Conservation (phyloP, 1,140 invertebrate genomes). For the Ceratosolen solmsi region DNA sequence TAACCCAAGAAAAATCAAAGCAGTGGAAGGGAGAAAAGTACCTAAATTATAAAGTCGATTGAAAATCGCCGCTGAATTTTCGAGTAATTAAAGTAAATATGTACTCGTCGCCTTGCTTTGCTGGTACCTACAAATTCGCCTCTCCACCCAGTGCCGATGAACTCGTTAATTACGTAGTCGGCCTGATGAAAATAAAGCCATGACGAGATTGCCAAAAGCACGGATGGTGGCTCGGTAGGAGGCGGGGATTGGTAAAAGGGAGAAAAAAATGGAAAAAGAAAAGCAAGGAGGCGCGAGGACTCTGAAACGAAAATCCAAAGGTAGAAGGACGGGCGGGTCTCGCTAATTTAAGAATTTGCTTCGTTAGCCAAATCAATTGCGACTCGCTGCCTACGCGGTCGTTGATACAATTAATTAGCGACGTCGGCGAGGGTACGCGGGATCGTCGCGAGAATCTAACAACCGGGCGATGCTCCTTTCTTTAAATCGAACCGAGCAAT, state of each 20-base stretch:
- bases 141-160: background rate
- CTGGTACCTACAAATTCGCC: background rate
- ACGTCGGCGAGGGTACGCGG: constrained; percentile 3
- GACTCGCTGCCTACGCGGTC: constrained; percentile 61
- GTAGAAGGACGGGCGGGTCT: constrained; percentile 41
- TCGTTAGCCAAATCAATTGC: constrained; percentile 71
- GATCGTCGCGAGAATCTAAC: too few species aligned
- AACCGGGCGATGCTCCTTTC: background rate
- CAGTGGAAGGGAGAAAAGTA: constrained; percentile 4
- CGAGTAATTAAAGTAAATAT: constrained; percentile 38
- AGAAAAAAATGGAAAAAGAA: background rate
- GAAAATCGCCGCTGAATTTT: constrained; percentile 37
- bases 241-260: too few species aligned
- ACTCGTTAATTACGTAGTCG: constrained; percentile 16
- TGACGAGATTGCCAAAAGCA: constrained; percentile 7
- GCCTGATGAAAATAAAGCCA: constrained; percentile 23
- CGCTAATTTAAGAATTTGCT: constrained; percentile 72
- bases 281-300: background rate
- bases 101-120: constrained; percentile 21
- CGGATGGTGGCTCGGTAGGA: background rate
- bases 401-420: constrained; percentile 73
- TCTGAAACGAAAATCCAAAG: constrained; percentile 8
- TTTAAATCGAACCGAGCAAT: constrained; percentile 39
- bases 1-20: constrained; percentile 30
- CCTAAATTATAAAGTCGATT: constrained; percentile 36